Evolutionary conservation across 2,888 invertebrate genomes (phyloP), one percentile per base, ranked within the genome.

Genomic region (Tethea ocularis): DNA sequence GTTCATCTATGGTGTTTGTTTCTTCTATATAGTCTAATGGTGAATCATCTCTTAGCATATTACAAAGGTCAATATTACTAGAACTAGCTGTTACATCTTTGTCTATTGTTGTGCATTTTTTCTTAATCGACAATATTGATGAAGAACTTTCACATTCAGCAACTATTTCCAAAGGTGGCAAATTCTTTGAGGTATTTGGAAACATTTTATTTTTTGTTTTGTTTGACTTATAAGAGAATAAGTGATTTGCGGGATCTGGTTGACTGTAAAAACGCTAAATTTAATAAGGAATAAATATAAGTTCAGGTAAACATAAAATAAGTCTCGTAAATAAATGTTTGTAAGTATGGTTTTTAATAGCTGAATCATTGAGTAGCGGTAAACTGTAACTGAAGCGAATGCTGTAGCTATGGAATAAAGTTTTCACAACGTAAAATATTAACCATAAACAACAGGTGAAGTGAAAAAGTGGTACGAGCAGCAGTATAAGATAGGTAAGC

Each of bases 41-140:
- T 26, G 52, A 17, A 11, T 74, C 60, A 0, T 72, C 63, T 53
- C 52, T 63, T 2, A 65, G 4, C 23, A 60, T 53, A 33, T 79
- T 78, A 20, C 73, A 78, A 4, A 85, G 64, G 59, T 88, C 80
- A 26, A 84, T 85, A 52, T 77, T 83, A 61, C 82, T 87, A 0
- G 84, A 81, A 63, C 72, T 87, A 1, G 82, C 86, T 33, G 83
- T 82, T 0, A 86, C 78, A 56, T 83, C 78, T 75, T 87, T 89
- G 56, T 89, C 86, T 0, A 77, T 57, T 2, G 69, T 79, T 1
- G 59, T 59, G 10, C 66, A 66, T 20, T 58, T 60, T 6, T 69
- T 75, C 22, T 67, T 73, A 7, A 62, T 53, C 13, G 63, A 62
- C 36, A 60, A 38, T 10, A 69, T 59, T 10, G 81, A 77, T 24